These are phyloP conservation scores for Formica selysi DNA, from an alignment of 1,140 invertebrate genomes.

Conservation along the genomic window DNA sequence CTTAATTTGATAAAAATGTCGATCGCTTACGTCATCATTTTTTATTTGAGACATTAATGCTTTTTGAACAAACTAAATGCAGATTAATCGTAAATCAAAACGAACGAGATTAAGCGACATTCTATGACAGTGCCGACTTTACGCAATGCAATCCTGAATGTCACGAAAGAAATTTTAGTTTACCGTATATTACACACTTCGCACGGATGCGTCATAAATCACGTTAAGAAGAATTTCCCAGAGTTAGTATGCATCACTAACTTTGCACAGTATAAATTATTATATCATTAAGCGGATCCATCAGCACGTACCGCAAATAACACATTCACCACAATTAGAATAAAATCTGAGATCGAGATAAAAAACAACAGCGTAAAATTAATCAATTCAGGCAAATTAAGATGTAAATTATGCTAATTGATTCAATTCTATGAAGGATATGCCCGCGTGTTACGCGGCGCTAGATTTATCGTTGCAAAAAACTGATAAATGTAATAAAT, in stretches of 20 bases:
- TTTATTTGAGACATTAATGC: neutral
- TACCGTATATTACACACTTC: constrained; percentile 12
- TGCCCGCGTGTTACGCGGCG: neutral
- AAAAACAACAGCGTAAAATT: constrained; percentile 54
- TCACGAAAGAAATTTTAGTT: constrained; percentile 52
- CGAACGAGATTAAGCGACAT: constrained; percentile 8
- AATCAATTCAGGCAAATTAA: constrained; percentile 43
- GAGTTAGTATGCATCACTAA: constrained; percentile 49
- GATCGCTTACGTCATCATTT: neutral
- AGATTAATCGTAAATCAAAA: constrained; percentile 22
- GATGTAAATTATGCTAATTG: constrained; percentile 58
- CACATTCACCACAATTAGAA: constrained; percentile 36
- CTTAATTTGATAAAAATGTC: neutral
- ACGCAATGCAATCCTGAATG: constrained; percentile 7
- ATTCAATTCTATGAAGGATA: constrained; percentile 22
- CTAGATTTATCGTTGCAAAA: constrained; percentile 15
- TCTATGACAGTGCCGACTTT: neutral
- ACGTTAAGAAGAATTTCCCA: constrained; percentile 46
- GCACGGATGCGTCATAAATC: constrained; percentile 40
- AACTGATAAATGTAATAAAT: constrained; percentile 6
- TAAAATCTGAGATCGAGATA: constrained; percentile 36
- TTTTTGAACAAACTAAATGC: neutral
- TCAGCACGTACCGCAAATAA: constrained; percentile 31
- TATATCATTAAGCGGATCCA: constrained; percentile 31
- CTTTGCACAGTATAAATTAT: constrained; percentile 38